phyloP scores from a whole-genome alignment of 2,888 invertebrate genomes.

The Trichopoda pennipes region DNA sequence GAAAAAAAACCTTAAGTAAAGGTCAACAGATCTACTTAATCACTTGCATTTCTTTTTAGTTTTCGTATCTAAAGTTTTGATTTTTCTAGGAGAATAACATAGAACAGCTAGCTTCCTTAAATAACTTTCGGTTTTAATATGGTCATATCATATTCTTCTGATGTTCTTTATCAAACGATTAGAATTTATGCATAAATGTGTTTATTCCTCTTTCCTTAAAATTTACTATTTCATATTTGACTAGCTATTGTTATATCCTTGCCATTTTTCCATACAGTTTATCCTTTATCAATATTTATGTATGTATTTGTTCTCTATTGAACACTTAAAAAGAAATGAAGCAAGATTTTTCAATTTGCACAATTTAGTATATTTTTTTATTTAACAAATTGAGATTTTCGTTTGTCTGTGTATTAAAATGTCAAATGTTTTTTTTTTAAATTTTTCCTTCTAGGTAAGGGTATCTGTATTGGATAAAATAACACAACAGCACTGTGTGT shows the following conservation, averaged over 20 bases:
- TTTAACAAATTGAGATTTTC: conserved; percentile 58
- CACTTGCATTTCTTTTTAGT: conserved; percentile 36
- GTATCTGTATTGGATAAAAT: neutral
- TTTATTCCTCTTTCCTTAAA: conserved; percentile 34
- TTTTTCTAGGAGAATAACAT: neutral
- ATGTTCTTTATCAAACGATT: conserved; percentile 49
- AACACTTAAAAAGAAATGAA: conserved; percentile 28
- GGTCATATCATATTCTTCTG: conserved; percentile 45
- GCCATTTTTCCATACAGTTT: conserved; percentile 6
- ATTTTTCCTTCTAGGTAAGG: neutral
- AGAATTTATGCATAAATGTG: conserved; percentile 58
- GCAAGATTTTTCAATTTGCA: conserved; percentile 62
- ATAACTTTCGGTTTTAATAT: conserved; percentile 15
- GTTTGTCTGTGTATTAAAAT: conserved; percentile 27
- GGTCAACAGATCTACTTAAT: conserved; percentile 53
- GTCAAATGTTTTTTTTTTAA: conserved; percentile 3
- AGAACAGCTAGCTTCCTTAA: neutral
- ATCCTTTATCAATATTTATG: conserved; percentile 13
- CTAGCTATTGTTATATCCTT: conserved; percentile 17
- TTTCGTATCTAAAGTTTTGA: conserved; percentile 1
- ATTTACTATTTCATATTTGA: conserved; percentile 12
- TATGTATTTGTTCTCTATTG: conserved; percentile 18
- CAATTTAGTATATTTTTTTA: conserved; percentile 23
- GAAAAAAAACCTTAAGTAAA: conserved; percentile 21
- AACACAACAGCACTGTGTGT: neutral